Percentiles rank a stretch among this genome's conserved stretches.
phyloP scores from a whole-genome alignment of 2,113 vertebrate species.

The Vireo altiloquus region DNA sequence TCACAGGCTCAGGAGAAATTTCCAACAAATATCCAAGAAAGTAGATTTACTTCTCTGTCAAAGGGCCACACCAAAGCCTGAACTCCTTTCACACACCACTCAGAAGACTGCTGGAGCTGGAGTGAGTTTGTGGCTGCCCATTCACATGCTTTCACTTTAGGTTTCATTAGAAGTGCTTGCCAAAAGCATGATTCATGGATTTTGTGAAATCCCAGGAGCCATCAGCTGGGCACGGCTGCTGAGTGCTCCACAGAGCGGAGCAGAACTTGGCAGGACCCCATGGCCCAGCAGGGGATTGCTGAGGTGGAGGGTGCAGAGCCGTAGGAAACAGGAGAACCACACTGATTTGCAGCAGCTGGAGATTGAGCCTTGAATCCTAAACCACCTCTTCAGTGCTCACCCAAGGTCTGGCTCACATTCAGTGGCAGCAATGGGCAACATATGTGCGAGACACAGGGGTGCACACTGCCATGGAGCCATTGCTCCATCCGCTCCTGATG shows the following conservation, averaged over 20 bases:
- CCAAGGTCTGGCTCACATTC: neutral
- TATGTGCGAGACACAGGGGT: neutral
- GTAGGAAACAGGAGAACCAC: neutral
- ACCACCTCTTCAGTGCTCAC: neutral
- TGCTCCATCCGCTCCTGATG: neutral
- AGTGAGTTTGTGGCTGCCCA: neutral
- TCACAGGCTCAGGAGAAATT: neutral
- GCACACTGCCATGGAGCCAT: accelerated
- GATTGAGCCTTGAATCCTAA: neutral
- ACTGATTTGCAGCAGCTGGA: neutral
- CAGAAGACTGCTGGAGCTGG: neutral
- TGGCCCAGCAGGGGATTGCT: neutral
- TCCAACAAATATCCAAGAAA: neutral
- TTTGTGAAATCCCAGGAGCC: neutral
- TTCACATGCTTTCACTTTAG: neutral
- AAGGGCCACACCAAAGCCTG: neutral
- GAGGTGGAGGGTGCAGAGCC: neutral
- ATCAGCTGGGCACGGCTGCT: neutral
- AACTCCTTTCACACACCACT: neutral
- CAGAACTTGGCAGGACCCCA: neutral
- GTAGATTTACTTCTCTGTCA: neutral
- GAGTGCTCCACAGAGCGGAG: neutral
- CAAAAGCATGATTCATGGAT: neutral
- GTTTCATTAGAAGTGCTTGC: neutral
- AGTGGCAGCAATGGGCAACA: neutral